A percentile compares a stretch with the other conserved stretches of the same genome.
These are phyloP conservation scores for Drosophila virilis DNA, from an alignment of 1,140 invertebrate genomes.

Conservation along the genomic window DNA sequence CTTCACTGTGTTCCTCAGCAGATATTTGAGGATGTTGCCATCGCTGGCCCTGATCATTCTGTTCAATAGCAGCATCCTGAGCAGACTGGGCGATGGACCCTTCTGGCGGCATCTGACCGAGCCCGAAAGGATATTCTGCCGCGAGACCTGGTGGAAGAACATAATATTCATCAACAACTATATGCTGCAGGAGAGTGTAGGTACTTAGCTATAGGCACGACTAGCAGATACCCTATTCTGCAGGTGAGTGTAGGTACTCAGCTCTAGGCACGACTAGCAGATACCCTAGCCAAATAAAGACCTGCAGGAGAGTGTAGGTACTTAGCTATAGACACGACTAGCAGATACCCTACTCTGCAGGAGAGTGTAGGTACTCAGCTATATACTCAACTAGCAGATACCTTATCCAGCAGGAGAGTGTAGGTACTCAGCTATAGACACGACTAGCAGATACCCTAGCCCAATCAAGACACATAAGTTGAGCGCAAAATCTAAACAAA, in stretches of 20 bases:
- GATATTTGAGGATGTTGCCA: constrained; percentile 86
- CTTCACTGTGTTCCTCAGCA: constrained; percentile 78
- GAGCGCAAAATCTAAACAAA: too few relatives aligned
- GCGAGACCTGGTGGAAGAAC: constrained; percentile 88
- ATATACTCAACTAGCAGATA: too few relatives aligned
- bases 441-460: too few relatives aligned
- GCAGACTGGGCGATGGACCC: constrained; percentile 84
- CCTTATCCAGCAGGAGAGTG: too few relatives aligned
- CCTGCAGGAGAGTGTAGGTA: constrained; percentile 67
- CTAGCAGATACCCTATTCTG: too few relatives aligned
- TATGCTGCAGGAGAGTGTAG: constrained; percentile 75
- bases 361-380: too few relatives aligned
- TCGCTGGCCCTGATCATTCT: constrained; percentile 85
- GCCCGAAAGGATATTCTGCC: constrained; percentile 85
- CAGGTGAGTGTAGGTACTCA: too few relatives aligned
- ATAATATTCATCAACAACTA: constrained; percentile 88
- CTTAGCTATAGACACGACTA: background rate
- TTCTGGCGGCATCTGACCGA: constrained; percentile 85
- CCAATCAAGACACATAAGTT: too few relatives aligned
- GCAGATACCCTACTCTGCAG: too few relatives aligned
- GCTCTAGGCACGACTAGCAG: too few relatives aligned
- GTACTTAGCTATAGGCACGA: constrained; percentile 8
- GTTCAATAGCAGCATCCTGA: constrained; percentile 84
- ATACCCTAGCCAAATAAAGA: too few relatives aligned
- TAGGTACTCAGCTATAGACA: too few relatives aligned